These are phyloP conservation scores for Mesocentrotus franciscanus DNA, from an alignment of 53 echinoderm and acorn worm genomes.

Conservation along the genomic window DNA sequence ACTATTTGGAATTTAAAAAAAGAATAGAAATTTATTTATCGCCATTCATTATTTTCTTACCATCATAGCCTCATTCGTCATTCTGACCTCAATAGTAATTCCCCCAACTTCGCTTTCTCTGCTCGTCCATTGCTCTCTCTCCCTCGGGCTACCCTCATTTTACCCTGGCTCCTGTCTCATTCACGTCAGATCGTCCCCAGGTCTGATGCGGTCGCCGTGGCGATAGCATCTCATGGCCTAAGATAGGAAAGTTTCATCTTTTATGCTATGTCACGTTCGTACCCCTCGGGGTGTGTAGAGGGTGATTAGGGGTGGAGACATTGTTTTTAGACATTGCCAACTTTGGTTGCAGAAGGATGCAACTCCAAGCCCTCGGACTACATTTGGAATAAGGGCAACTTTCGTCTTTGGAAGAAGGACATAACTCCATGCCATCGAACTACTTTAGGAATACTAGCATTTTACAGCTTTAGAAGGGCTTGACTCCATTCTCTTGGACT, in stretches of 20 bases:
- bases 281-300: slow-evolving; percentile 12
- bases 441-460: no score
- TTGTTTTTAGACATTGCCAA: slow-evolving; percentile 36
- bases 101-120: background rate
- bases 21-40: background rate
- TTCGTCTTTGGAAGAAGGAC: no score
- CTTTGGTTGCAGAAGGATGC: background rate
- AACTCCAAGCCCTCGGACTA: background rate
- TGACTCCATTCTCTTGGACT: no score
- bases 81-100: background rate
- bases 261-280: slow-evolving; percentile 4
- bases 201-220: slow-evolving; percentile 39
- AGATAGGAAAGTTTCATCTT: background rate
- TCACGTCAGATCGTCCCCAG: slow-evolving; percentile 33
- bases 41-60: background rate
- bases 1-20: background rate
- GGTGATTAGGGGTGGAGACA: slow-evolving; percentile 51
- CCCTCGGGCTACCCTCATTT: slow-evolving; percentile 36
- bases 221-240: slow-evolving; percentile 39
- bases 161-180: background rate
- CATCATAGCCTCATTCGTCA: background rate
- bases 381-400: background rate
- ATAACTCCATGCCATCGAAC: no score
- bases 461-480: no score
- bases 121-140: slow-evolving; percentile 22